Evolutionary conservation across 2,113 vertebrate species (phyloP).

Genomic region (Semnornis frantzii): DNA sequence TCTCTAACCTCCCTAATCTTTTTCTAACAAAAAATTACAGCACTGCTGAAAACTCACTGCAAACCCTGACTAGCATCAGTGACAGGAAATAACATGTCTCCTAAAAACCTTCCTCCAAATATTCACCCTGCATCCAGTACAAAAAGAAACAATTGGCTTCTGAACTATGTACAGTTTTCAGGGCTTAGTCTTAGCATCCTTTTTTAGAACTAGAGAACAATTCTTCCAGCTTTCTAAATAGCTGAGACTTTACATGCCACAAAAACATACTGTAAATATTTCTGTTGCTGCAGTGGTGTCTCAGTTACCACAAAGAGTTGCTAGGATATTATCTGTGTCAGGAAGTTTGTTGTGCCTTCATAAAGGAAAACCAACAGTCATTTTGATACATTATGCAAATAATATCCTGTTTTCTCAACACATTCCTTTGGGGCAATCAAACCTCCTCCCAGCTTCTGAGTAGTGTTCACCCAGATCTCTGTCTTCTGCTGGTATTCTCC

Average conservation of each 20-base stretch:
- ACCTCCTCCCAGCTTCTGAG: not conserved
- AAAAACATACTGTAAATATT: conserved; percentile 62
- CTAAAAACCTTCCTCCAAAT: not conserved
- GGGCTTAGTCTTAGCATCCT: not conserved
- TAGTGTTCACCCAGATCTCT: not conserved
- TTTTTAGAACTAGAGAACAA: conserved; percentile 51
- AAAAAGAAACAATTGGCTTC: not conserved
- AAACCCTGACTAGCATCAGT: not conserved
- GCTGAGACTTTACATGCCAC: conserved; percentile 26
- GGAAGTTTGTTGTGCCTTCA: conserved; percentile 47
- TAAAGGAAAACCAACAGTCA: conserved; percentile 43
- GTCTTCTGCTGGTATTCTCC: not conserved
- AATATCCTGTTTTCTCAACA: conserved; percentile 11
- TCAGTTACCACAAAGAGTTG: conserved; percentile 44
- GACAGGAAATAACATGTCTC: not conserved
- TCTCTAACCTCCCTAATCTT: not conserved
- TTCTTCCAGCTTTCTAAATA: conserved; percentile 20
- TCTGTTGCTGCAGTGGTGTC: conserved; percentile 48
- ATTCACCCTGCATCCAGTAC: not conserved
- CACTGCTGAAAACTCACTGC: not conserved
- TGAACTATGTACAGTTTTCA: not conserved
- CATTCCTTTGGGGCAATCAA: not conserved
- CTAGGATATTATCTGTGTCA: conserved; percentile 69
- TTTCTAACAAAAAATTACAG: not conserved
- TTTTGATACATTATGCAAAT: conserved; percentile 41